phyloP scores from a whole-genome alignment of 2,888 invertebrate species.

The Amorpha juglandis region DNA sequence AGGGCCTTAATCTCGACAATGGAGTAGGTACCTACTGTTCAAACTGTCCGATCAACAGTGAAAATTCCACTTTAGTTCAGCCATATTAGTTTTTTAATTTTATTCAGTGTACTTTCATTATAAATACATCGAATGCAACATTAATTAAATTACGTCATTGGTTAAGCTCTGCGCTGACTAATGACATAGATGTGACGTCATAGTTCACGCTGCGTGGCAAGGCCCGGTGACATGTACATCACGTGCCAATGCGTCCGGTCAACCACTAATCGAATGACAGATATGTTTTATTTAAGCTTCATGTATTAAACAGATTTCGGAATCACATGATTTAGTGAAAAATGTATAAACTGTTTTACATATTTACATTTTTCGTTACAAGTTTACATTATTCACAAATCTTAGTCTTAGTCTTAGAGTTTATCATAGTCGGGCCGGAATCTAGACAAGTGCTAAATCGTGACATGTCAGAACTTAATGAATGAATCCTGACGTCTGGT shows the following conservation, averaged over 20 bases:
- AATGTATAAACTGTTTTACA: too few species aligned
- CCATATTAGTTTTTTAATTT: not conserved
- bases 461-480: too few species aligned
- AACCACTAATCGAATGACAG: constrained; percentile 13
- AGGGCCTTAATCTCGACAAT: too few species aligned
- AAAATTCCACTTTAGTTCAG: not conserved
- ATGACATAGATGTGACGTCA: constrained; percentile 13
- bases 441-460: too few species aligned
- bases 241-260: constrained; percentile 5
- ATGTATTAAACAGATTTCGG: not conserved
- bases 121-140: not conserved
- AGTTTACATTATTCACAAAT: too few species aligned
- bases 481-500: too few species aligned
- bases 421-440: too few species aligned
- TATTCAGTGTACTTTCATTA: not conserved
- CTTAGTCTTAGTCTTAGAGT: too few species aligned
- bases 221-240: constrained; percentile 11
- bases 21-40: too few species aligned
- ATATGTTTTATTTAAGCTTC: not conserved
- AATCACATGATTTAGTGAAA: too few species aligned
- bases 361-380: too few species aligned
- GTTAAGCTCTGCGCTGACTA: constrained; percentile 1
- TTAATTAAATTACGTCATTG: not conserved
- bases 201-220: not conserved
- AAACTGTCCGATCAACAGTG: too few species aligned